Percentiles rank a stretch among this genome's conserved stretches.
phyloP scores from a whole-genome alignment of 1,140 invertebrate species.

The Heterodera schachtii region DNA sequence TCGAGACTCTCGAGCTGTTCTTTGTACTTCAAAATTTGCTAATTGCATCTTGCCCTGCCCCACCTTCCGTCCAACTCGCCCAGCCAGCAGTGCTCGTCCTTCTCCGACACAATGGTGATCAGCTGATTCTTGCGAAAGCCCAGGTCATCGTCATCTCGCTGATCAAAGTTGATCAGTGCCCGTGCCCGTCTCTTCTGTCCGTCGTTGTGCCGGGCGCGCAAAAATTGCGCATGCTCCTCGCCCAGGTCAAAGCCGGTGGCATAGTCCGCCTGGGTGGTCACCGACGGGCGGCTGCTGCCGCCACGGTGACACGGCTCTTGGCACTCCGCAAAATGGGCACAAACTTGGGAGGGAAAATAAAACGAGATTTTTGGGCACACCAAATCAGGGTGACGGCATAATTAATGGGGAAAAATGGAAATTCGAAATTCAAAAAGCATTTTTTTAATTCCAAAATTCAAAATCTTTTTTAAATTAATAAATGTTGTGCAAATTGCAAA shows the following conservation, averaged over 20 bases:
- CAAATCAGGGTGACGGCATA: no score
- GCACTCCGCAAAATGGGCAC: constrained; percentile 78
- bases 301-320: constrained; percentile 46
- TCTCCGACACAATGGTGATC: constrained; percentile 82
- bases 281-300: constrained; percentile 22
- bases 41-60: no score
- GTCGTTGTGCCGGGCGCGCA: constrained; percentile 80
- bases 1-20: no score
- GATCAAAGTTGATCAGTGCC: constrained; percentile 93
- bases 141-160: constrained; percentile 95
- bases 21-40: no score
- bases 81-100: constrained; percentile 99
- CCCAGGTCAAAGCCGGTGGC: constrained; percentile 69
- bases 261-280: constrained; percentile 48
- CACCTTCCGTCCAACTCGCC: constrained; percentile 91
- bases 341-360: constrained; percentile 67
- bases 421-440: no score
- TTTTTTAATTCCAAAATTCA: no score
- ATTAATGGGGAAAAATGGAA: no score
- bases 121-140: constrained; percentile 75
- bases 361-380: no score
- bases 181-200: constrained; percentile 83
- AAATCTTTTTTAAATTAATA: no score
- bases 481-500: no score
- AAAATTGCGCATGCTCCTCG: constrained; percentile 85